A percentile compares a stretch with the other conserved stretches of the same genome.
phyloP scores from a whole-genome alignment of 2,113 vertebrate genomes.

The Onychostruthus taczanowskii region DNA sequence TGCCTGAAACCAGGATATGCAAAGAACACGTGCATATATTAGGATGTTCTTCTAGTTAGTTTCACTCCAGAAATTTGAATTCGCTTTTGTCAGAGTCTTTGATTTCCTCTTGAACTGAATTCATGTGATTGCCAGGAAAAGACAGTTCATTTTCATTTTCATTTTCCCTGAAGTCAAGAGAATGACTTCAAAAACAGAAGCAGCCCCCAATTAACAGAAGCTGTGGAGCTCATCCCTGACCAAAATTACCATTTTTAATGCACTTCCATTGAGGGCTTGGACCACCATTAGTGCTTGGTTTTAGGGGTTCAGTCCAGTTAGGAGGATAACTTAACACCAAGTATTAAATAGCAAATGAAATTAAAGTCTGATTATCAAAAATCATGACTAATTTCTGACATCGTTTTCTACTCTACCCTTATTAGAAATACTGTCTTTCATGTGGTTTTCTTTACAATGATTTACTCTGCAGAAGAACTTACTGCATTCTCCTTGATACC shows the following conservation, averaged over 20 bases:
- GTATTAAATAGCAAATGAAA: constrained; percentile 23
- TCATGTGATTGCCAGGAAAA: not conserved
- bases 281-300: not conserved
- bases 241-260: not conserved
- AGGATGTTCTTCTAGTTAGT: not conserved
- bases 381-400: constrained; percentile 25
- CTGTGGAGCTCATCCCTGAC: not conserved
- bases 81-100: not conserved
- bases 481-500: constrained; percentile 49
- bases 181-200: not conserved
- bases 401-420: constrained; percentile 13
- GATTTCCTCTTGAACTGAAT: constrained; percentile 4
- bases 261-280: not conserved
- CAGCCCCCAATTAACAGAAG: not conserved
- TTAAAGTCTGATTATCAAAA: constrained; percentile 38
- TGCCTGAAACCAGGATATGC: not conserved
- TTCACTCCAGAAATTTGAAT: not conserved
- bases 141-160: not conserved
- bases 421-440: constrained; percentile 43
- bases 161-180: not conserved
- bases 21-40: not conserved
- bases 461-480: constrained; percentile 42
- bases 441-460: constrained; percentile 8
- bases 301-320: not conserved
- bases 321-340: not conserved